Conservation (phyloP, 2,797 vertebrate species). For the Decapterus maruadsi region DNA sequence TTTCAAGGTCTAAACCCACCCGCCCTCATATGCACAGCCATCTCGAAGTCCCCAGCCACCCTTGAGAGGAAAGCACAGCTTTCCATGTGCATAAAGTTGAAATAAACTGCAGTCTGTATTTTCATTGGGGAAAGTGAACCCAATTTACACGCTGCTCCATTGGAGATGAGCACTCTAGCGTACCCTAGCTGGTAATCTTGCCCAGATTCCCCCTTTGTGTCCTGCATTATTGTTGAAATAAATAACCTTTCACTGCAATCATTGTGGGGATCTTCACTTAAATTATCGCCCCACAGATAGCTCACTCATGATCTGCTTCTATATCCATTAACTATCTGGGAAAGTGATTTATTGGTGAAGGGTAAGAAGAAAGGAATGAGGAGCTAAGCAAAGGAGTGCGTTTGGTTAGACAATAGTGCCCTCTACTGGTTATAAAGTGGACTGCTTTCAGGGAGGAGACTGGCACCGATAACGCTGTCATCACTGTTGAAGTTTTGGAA, state of each 20-base stretch:
- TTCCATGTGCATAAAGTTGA: slow-evolving; percentile 85
- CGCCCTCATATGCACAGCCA: slow-evolving; percentile 68
- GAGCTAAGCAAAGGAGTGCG: slow-evolving; percentile 22
- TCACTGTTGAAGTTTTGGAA: slow-evolving; percentile 34
- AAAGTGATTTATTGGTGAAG: slow-evolving; percentile 89
- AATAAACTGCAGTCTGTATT: slow-evolving; percentile 86
- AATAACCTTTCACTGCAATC: slow-evolving; percentile 91
- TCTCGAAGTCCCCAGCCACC: slow-evolving; percentile 78
- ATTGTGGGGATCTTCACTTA: slow-evolving; percentile 88
- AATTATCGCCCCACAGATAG: slow-evolving; percentile 89
- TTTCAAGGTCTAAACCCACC: slow-evolving; percentile 84
- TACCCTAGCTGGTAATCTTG: slow-evolving; percentile 85
- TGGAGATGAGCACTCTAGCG: slow-evolving; percentile 84
- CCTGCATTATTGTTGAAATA: slow-evolving; percentile 89
- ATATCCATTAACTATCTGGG: slow-evolving; percentile 88
- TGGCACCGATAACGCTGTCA: slow-evolving; percentile 40
- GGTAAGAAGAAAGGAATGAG: slow-evolving; percentile 76
- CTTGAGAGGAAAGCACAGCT: slow-evolving; percentile 78
- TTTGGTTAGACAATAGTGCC: slow-evolving; percentile 87
- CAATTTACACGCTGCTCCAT: slow-evolving; percentile 86
- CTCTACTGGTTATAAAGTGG: slow-evolving; percentile 81
- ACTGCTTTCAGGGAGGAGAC: neutral
- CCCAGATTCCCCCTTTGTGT: slow-evolving; percentile 86
- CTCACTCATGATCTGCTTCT: slow-evolving; percentile 90
- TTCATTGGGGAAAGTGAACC: slow-evolving; percentile 87